Evolutionary conservation across 2,113 vertebrate species (phyloP).

Genomic region (Meleagris gallopavo): DNA sequence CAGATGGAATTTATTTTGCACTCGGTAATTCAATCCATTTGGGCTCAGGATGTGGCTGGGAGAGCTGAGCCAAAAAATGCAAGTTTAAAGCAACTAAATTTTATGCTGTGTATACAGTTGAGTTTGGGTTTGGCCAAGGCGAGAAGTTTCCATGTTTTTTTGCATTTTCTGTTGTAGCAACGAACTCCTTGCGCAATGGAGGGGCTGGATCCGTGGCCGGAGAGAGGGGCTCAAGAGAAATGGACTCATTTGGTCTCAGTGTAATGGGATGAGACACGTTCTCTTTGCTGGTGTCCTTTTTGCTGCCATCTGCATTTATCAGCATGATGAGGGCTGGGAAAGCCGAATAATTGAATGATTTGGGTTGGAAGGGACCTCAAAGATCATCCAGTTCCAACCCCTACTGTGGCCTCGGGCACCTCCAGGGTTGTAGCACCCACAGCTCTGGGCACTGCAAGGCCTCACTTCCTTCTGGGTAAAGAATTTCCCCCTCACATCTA

Average conservation of each 20-base stretch:
- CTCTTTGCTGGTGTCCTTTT: background rate
- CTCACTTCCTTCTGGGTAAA: no score
- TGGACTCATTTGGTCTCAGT: fast-evolving
- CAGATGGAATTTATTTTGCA: slow-evolving; percentile 77
- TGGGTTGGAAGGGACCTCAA: background rate
- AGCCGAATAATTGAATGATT: background rate
- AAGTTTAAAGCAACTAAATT: slow-evolving; percentile 70
- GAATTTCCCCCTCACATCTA: no score
- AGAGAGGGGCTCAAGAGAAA: slow-evolving; percentile 6
- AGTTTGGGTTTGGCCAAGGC: slow-evolving; percentile 65
- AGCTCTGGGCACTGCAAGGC: background rate
- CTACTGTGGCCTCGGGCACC: background rate
- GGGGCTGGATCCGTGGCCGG: background rate
- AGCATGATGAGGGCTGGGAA: background rate
- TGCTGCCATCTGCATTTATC: background rate
- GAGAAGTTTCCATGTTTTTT: slow-evolving; percentile 64
- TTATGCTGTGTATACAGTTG: slow-evolving; percentile 48
- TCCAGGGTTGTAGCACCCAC: background rate
- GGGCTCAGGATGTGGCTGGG: slow-evolving; percentile 78
- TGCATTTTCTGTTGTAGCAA: slow-evolving; percentile 75
- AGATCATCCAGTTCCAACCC: background rate
- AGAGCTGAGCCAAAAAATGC: slow-evolving; percentile 75
- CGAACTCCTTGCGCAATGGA: slow-evolving; percentile 30
- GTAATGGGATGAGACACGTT: background rate
- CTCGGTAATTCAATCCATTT: slow-evolving; percentile 75